A percentile compares a stretch with the other conserved stretches of the same genome.
Evolutionary conservation across 2,797 vertebrate species (phyloP).

Genomic region (Ctenochaetus hawaiiensis): DNA sequence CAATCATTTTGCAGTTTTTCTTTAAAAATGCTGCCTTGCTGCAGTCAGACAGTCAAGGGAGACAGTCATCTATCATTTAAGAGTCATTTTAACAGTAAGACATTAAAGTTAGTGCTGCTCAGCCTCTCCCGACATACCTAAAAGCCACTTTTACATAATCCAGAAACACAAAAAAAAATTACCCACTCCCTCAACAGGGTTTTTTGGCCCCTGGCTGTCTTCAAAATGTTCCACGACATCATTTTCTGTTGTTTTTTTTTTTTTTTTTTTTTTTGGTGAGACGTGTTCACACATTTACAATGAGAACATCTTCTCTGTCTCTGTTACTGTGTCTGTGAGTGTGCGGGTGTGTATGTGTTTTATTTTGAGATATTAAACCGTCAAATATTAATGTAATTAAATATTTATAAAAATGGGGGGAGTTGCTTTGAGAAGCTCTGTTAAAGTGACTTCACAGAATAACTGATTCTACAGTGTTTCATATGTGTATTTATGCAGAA

Average conservation of each 20-base stretch:
- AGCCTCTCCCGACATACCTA: constrained; percentile 56
- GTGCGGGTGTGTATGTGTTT: constrained; percentile 15
- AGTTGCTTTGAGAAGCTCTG: constrained; percentile 25
- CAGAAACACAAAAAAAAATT: constrained; percentile 46
- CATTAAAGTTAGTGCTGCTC: constrained; percentile 57
- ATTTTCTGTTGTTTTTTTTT: constrained; percentile 21
- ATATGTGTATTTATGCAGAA: background rate
- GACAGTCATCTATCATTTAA: constrained; percentile 57
- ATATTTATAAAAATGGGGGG: constrained; percentile 38
- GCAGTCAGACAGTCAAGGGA: constrained; percentile 26
- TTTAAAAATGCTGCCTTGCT: background rate
- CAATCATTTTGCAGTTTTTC: constrained; percentile 41
- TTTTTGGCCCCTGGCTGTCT: constrained; percentile 45
- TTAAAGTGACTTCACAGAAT: constrained; percentile 34
- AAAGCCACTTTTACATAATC: constrained; percentile 69
- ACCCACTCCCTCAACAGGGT: constrained; percentile 46
- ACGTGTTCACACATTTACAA: constrained; percentile 53
- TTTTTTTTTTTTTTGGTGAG: constrained; percentile 23
- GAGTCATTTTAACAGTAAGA: constrained; percentile 57
- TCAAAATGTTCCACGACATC: constrained; percentile 59
- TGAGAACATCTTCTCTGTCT: constrained; percentile 41
- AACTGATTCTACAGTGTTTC: constrained; percentile 1
- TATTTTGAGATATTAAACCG: constrained; percentile 32
- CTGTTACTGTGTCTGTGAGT: constrained; percentile 9
- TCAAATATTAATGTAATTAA: constrained; percentile 53